Evolutionary conservation across 2,888 invertebrate species (phyloP), one percentile per base, ranked within the genome.

Genomic region (Bombyx huttoni): DNA sequence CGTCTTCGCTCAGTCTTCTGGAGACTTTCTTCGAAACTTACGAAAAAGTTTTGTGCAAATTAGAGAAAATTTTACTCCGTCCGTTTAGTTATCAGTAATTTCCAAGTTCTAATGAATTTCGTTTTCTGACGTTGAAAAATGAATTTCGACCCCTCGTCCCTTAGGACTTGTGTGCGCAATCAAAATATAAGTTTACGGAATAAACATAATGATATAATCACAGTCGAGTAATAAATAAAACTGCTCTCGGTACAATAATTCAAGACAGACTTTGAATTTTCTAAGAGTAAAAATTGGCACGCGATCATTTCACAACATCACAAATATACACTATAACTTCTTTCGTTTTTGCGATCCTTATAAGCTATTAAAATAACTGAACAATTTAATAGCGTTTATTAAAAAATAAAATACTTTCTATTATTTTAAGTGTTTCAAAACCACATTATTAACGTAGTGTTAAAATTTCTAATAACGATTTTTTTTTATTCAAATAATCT

Each of bases 21-120:
- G 64, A 78, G 83, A 81, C 67, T 78, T 81, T 81, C 62, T 79
- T 79, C 80, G 70, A 81, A 82, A 78, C 83, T 79, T 68, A 67
- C 68, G 75, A 86, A 88, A 84, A 88, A 85, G 75, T 87, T 88
- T 84, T 58, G 78, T 81, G 80, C 86, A 87, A 88, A 87, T 88
- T 88, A 86, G 85, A 87, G 85, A 77, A 77, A 87, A 85, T 86
- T 86, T 84, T 74, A 82, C 86, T 85, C 75, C 82, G 81, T 81
- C 86, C 84, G 81, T 81, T 87, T 81, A 81, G 82, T 83, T 84
- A 87, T 88, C 84, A 85, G 87, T 85, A 88, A 87, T 87, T 85
- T 83, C 84, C 78, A 83, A 88, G 81, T 88, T 88, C 79, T 88
- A 88, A 88, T 88, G 88, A 88, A 88, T 87, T 88, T 88, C 82